Percentiles rank a stretch among this genome's conserved stretches.
phyloP scores from a whole-genome alignment of 2,888 invertebrate genomes.

The Agrotis exclamationis region DNA sequence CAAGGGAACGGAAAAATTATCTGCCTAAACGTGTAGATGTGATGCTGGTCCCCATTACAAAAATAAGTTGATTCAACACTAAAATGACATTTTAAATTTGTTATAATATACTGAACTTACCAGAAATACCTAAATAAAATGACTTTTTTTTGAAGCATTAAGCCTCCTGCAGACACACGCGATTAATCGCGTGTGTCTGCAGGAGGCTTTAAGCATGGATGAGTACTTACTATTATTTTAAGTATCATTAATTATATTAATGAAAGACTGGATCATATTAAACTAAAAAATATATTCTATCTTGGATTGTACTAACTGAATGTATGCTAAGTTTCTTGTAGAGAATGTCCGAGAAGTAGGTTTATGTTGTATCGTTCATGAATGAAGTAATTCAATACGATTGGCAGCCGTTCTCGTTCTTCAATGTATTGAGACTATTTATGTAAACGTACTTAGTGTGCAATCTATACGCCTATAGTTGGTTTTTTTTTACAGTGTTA shows the following conservation, averaged over 20 bases:
- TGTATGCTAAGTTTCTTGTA: constrained; percentile 26
- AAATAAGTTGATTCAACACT: constrained; percentile 19
- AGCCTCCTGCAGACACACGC: too few relatives aligned
- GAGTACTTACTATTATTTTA: constrained; percentile 37
- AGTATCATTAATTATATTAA: constrained; percentile 17
- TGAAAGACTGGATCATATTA: constrained; percentile 26
- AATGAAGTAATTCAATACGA: not conserved
- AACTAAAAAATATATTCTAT: constrained; percentile 10
- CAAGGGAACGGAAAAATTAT: not conserved
- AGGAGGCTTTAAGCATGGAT: too few relatives aligned
- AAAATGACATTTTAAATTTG: constrained; percentile 27
- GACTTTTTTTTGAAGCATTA: constrained; percentile 1
- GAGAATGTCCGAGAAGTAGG: constrained; percentile 27
- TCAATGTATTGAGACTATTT: constrained; percentile 11
- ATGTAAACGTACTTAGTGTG: constrained; percentile 29
- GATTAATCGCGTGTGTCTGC: too few relatives aligned
- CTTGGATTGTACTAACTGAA: constrained; percentile 15
- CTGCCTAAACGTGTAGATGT: not conserved
- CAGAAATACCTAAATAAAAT: not conserved
- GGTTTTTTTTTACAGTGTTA: constrained; percentile 29
- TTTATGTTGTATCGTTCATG: constrained; percentile 27
- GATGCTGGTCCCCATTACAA: not conserved
- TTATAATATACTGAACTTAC: constrained; percentile 34
- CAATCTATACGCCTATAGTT: constrained; percentile 1
- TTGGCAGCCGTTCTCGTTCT: constrained; percentile 3